A percentile compares a stretch with the other conserved stretches of the same genome.
Evolutionary conservation across 2,888 invertebrate genomes (phyloP).

Genomic region (Gibbula magus): DNA sequence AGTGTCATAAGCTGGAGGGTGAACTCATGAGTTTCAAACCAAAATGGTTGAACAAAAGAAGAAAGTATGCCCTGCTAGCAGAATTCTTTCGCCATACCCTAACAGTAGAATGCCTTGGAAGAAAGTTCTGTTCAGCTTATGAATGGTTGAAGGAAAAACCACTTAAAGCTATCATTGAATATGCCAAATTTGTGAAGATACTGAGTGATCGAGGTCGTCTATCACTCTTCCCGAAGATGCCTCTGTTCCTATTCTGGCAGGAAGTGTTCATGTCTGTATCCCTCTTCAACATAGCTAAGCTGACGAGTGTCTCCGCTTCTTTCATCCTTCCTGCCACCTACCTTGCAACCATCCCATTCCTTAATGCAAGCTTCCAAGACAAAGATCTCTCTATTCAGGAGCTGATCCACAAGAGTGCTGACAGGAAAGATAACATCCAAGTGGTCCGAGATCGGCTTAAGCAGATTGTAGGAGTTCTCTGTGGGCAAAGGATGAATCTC

Average conservation of each 20-base stretch:
- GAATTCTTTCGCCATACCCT: not conserved
- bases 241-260: conserved; percentile 54
- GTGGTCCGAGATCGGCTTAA: conserved; percentile 16
- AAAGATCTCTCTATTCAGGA: not conserved
- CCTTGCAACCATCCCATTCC: conserved; percentile 40
- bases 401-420: not conserved
- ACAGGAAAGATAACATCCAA: not conserved
- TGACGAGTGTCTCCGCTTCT: conserved; percentile 25
- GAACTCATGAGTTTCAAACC: not conserved
- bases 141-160: conserved; percentile 41
- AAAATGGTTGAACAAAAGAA: conserved; percentile 8
- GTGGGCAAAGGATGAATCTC: conserved; percentile 5
- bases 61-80: not conserved
- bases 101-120: conserved; percentile 40
- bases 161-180: conserved; percentile 50
- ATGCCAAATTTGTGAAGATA: conserved; percentile 52
- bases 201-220: conserved; percentile 28
- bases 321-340: conserved; percentile 50
- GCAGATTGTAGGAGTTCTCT: conserved; percentile 34
- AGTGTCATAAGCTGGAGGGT: conserved; percentile 9
- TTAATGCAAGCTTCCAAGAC: conserved; percentile 42
- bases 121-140: conserved; percentile 46
- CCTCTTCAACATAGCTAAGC: conserved; percentile 46
- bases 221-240: conserved; percentile 46
- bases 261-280: conserved; percentile 53